A percentile compares a stretch with the other conserved stretches of the same genome.
Evolutionary conservation across 92 coral and sea anemone genomes (phyloP).

Genomic region (Bergia sp.): DNA sequence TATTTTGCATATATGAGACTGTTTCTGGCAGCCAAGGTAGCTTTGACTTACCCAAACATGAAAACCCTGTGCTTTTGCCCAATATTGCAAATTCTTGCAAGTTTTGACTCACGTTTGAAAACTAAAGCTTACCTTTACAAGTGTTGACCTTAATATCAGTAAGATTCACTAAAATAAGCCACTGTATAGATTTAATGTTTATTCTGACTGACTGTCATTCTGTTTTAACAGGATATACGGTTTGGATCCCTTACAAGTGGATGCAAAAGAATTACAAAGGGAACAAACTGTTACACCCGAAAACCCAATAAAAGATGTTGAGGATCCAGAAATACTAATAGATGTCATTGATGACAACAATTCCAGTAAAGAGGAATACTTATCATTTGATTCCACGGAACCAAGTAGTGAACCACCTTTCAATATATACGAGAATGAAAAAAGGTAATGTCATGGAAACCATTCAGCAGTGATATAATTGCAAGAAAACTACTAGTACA

Average conservation of each 20-base stretch:
- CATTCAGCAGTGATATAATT: not conserved
- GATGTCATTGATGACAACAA: not conserved
- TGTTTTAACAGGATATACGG: not conserved
- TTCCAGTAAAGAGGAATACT: not conserved
- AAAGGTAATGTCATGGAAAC: not conserved
- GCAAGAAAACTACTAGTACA: not conserved
- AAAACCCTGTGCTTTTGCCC: too few species aligned
- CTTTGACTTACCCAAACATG: too few species aligned
- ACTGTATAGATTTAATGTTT: too few species aligned
- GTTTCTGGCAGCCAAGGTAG: too few species aligned
- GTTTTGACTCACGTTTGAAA: too few species aligned
- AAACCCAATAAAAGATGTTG: not conserved
- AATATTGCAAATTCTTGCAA: too few species aligned
- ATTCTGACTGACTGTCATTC: too few species aligned
- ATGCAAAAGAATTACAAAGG: not conserved
- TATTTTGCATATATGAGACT: too few species aligned
- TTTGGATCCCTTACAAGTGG: not conserved
- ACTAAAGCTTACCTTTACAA: too few species aligned
- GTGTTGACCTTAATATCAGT: too few species aligned
- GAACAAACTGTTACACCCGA: not conserved
- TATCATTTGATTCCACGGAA: slow-evolving; percentile 9
- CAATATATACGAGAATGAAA: slow-evolving; percentile 9
- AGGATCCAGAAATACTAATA: not conserved
- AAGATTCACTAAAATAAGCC: too few species aligned
- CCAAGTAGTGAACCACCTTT: not conserved